Conservation (phyloP, 2,113 vertebrate species). For the Mus spicilegus region DNA sequence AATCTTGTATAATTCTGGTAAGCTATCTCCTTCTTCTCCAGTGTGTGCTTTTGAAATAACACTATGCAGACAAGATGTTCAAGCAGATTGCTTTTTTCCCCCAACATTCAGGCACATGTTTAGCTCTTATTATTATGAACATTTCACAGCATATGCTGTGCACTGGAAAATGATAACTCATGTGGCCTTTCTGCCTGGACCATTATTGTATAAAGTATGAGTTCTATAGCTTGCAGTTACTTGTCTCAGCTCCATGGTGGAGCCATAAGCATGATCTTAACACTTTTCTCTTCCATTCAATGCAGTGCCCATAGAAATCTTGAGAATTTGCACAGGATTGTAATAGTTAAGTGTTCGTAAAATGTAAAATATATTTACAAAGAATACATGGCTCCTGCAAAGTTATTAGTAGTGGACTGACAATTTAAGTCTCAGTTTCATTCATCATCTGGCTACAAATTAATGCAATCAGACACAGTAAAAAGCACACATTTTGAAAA, state of each 20-base stretch:
- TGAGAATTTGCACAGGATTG: conserved; percentile 57
- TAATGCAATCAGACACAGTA: conserved; percentile 12
- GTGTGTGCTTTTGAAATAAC: conserved; percentile 54
- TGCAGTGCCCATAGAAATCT: conserved; percentile 52
- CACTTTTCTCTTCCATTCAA: conserved; percentile 61
- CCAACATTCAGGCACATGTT: neutral
- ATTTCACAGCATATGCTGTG: neutral
- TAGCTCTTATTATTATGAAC: neutral
- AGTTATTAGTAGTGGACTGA: conserved; percentile 40
- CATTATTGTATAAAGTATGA: conserved; percentile 18
- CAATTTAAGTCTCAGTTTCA: conserved; percentile 61
- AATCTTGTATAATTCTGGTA: neutral
- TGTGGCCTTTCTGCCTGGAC: neutral
- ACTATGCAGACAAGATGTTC: conserved; percentile 52
- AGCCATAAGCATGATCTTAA: conserved; percentile 88
- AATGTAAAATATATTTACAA: conserved; percentile 44
- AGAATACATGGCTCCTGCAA: conserved; percentile 40
- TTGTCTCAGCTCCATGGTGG: conserved; percentile 88
- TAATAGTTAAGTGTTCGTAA: conserved; percentile 66
- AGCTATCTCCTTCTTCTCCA: neutral
- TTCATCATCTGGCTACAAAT: conserved; percentile 49
- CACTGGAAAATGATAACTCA: neutral
- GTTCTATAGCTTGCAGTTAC: conserved; percentile 86
- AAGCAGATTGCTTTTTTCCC: neutral
- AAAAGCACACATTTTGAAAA: conserved; percentile 18